Evolutionary conservation across 2,888 invertebrate species (phyloP), one percentile per base, ranked within the genome.

Genomic region (Formica aserva): DNA sequence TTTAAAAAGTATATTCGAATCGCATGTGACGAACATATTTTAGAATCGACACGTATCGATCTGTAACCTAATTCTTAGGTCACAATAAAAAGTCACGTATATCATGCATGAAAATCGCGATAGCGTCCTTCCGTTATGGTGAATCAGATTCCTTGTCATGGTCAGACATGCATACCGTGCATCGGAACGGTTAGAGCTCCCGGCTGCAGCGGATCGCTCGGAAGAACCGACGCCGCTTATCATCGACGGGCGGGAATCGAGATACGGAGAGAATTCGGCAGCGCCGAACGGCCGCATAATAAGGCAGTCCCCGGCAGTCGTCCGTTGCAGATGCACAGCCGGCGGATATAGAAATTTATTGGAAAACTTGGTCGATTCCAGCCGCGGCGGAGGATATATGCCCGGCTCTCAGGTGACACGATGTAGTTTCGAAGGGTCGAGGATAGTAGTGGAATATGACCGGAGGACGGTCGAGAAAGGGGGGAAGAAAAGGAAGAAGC

Each of bases 271-370:
- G 62, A 80, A 78, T 78, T 80, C 60, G 78, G 78, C 26, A 26
- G 32, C 29, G 60, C 78, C 72, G 78, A 80, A 80, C 60, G 72
- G 65, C 63, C 66, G 74, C 74, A 83, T 85, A 67, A 84, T 78
- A 80, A 84, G 74, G 55, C 78, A 62, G 29, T 62, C 57, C 69
- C 52, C 26, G 72, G 41, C 22, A 22, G 71, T 81, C 69, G 81
- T 71, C 63, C 71, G 81, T 65, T 83, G 63, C 81, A 81, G 80
- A 85, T 66, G 83, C 67, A 52, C 52, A 75, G 32, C 78, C 41
- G 75, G 52, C 75, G 76, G 84, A 82, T 52, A 82, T 74, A 72
- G 84, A 82, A 85, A 85, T 84, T 84, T 84, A 84, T 85, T 74
- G 80, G 84, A 57, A 85, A 85, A 85, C 74, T 85, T 84, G 85